A percentile compares a stretch with the other conserved stretches of the same genome.
Conservation (phyloP, 2,113 vertebrate species). For the Pionites leucogaster region DNA sequence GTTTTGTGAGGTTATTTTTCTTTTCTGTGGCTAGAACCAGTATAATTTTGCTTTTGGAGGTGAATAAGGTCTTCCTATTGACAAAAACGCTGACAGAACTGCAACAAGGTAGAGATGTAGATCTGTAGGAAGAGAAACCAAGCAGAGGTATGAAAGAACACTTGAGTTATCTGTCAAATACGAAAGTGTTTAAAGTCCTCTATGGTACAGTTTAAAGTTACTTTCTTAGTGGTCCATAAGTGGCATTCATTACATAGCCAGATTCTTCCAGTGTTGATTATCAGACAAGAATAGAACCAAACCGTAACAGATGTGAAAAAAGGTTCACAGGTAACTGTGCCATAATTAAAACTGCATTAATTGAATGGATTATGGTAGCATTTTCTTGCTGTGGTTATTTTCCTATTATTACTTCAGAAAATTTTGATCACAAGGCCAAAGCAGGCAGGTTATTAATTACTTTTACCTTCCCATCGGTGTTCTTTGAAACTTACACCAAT, state of each 20-base stretch:
- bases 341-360: not conserved
- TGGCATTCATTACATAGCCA: not conserved
- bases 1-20: not conserved
- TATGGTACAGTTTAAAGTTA: not conserved
- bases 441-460: not conserved
- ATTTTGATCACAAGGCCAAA: not conserved
- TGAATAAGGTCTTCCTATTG: not conserved
- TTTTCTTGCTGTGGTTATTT: not conserved
- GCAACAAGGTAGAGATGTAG: not conserved
- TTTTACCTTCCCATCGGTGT: not conserved
- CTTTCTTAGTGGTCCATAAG: not conserved
- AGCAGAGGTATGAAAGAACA: not conserved
- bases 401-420: not conserved
- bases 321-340: not conserved
- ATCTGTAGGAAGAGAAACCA: not conserved
- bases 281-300: not conserved
- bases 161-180: not conserved
- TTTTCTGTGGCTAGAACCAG: not conserved
- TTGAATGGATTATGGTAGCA: not conserved
- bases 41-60: not conserved
- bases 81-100: not conserved
- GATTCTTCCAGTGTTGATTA: not conserved
- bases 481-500: not conserved
- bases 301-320: not conserved
- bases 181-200: not conserved